Conservation (phyloP, 2,113 vertebrate species). For the Fulmarus glacialis region DNA sequence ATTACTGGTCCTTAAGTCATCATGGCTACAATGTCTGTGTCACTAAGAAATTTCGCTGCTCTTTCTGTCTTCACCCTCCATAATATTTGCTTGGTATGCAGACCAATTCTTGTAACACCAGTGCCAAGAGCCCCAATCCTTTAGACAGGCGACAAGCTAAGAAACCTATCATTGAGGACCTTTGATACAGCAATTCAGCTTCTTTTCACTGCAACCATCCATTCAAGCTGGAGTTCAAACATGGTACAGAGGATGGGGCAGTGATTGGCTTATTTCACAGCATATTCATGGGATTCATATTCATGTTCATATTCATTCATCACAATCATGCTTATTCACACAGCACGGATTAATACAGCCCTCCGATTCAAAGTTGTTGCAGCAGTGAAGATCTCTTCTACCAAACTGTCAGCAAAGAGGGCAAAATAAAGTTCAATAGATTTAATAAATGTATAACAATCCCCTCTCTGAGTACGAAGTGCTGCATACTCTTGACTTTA, state of each 20-base stretch:
- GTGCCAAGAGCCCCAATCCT: neutral
- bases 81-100: neutral
- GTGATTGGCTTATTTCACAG: neutral
- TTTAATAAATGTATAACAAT: neutral
- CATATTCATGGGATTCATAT: too few species aligned
- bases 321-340: neutral
- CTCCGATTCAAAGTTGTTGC: neutral
- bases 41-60: neutral
- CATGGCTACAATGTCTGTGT: neutral
- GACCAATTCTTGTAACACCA: neutral
- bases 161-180: neutral
- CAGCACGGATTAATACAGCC: neutral
- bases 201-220: neutral
- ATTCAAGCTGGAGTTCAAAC: neutral
- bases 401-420: neutral
- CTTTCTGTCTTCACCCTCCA: neutral
- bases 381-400: neutral
- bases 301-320: too few species aligned
- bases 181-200: neutral
- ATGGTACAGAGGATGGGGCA: neutral
- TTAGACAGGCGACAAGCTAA: neutral
- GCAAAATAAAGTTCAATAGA: neutral
- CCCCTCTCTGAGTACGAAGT: neutral
- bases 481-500: neutral
- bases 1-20: neutral